These are phyloP conservation scores for Graphium colonna DNA, from an alignment of 2,888 invertebrate genomes.

Conservation along the genomic window DNA sequence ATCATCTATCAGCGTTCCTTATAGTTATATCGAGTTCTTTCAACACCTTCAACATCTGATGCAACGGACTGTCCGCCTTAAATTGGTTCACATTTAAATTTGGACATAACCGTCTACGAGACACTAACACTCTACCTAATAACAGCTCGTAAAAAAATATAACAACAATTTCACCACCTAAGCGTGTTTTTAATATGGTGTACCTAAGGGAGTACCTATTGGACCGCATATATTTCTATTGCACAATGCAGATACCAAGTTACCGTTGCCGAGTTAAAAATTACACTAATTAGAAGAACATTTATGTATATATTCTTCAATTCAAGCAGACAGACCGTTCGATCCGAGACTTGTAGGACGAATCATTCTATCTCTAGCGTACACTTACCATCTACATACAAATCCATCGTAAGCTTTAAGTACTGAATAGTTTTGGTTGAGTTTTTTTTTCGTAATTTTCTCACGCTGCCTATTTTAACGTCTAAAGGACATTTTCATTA, in stretches of 20 bases:
- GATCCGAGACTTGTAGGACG: constrained; percentile 44
- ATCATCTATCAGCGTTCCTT: constrained; percentile 4
- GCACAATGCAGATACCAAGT: not conserved
- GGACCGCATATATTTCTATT: constrained; percentile 8
- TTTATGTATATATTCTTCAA: constrained; percentile 11
- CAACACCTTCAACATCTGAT: constrained; percentile 4
- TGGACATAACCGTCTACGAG: not conserved
- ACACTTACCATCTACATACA: constrained; percentile 40
- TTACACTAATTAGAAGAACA: not conserved
- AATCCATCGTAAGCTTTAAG: constrained; percentile 62
- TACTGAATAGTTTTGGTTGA: constrained; percentile 72
- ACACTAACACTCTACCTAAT: not conserved
- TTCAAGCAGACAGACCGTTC: constrained; percentile 32
- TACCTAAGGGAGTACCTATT: constrained; percentile 12
- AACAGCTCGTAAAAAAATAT: constrained; percentile 2
- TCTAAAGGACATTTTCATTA: constrained; percentile 65
- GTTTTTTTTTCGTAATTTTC: constrained; percentile 47
- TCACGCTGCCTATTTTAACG: constrained; percentile 48
- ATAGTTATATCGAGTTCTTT: constrained; percentile 9
- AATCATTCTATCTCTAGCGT: constrained; percentile 52
- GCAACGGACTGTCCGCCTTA: not conserved
- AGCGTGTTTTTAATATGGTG: not conserved
- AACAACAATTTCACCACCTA: not conserved
- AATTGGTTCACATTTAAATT: constrained; percentile 1
- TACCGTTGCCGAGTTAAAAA: not conserved